Evolutionary conservation across 2,113 vertebrate genomes (phyloP), one percentile per base, ranked within the genome.

Genomic region (Zosterops japonicus): DNA sequence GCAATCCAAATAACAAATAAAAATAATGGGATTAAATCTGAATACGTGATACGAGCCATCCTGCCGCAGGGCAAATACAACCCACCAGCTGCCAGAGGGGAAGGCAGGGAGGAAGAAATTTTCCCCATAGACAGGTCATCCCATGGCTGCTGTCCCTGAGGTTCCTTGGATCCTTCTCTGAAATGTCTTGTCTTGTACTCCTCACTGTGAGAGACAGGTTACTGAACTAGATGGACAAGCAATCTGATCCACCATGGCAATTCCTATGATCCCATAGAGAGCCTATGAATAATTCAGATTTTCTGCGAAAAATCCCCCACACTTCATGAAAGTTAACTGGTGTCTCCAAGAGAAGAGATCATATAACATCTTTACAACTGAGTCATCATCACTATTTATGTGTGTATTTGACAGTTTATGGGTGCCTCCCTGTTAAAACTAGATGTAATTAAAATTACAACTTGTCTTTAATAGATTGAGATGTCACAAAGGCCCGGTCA

Each of bases 11-110:
- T 75, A 96, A 96, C 88, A 97, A 96, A 96, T 90, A 92, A 96
- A 96, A 97, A 95, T 87, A 96, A 96, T 81, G 61, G 83, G 90
- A 96, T 95, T 95, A 97, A 97, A 97, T 93, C 83, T 89, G 93
- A 95, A 92, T 86, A 93, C 0, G 5, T 78, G 83, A 68, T 89
- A 68, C 14, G 65, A 96, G 7, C n/a, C 69, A n/a, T 75, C n/a
- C 31, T 55, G 94, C 96, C 70, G 11, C 83, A 95, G 94, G 96
- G 95, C 93, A 96, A 78, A 87, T 24, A 85, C 86, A 94, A 33
- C 76, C 93, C 53, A 83, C 86, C 80, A 93, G 77, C 92, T 90
- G 95, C 94, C 90, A 75, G 76, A 93, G 94, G 85, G 90, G 52
- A 88, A 94, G 76, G 79, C 2, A 88, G 68, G 79, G 82, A 96